Evolutionary conservation across 2,888 invertebrate species (phyloP).

Genomic region (Stenotaenia linearis): DNA sequence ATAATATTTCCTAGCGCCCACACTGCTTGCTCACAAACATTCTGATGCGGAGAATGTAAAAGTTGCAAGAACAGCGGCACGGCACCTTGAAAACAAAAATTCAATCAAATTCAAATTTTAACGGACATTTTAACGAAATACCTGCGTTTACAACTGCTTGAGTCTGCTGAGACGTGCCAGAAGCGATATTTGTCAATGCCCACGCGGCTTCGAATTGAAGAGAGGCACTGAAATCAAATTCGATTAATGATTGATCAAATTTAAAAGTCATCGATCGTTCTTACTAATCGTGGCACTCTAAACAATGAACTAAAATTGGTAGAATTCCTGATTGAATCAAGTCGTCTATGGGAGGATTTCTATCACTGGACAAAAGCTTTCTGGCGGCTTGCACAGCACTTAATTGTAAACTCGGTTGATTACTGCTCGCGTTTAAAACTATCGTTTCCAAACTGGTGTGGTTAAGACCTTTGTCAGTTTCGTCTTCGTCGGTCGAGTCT

Average conservation of each 20-base stretch:
- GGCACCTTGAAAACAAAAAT: slow-evolving; percentile 71
- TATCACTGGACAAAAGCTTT: slow-evolving; percentile 92
- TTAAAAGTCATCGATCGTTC: neutral
- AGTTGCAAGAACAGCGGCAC: slow-evolving; percentile 91
- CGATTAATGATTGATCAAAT: neutral
- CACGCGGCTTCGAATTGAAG: slow-evolving; percentile 96
- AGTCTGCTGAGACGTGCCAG: slow-evolving; percentile 89
- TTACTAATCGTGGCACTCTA: slow-evolving; percentile 71
- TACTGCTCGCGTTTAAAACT: slow-evolving; percentile 76
- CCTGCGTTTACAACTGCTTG: slow-evolving; percentile 76
- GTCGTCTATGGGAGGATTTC: slow-evolving; percentile 97
- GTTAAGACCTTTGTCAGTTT: slow-evolving; percentile 36
- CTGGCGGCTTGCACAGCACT: slow-evolving; percentile 86
- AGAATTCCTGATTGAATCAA: slow-evolving; percentile 90
- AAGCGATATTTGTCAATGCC: slow-evolving; percentile 95
- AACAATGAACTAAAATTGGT: slow-evolving; percentile 85
- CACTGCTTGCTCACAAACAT: slow-evolving; percentile 98
- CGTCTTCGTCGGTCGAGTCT: slow-evolving; percentile 63
- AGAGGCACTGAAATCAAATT: slow-evolving; percentile 59
- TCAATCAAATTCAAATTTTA: neutral
- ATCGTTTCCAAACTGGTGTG: slow-evolving; percentile 61
- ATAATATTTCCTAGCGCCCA: slow-evolving; percentile 92
- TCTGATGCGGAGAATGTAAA: slow-evolving; percentile 85
- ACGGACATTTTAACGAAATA: slow-evolving; percentile 36
- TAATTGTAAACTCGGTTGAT: slow-evolving; percentile 71